A percentile compares a stretch with the other conserved stretches of the same genome.
Evolutionary conservation across 2,113 vertebrate species (phyloP).

Genomic region (Aldabrachelys gigantea): DNA sequence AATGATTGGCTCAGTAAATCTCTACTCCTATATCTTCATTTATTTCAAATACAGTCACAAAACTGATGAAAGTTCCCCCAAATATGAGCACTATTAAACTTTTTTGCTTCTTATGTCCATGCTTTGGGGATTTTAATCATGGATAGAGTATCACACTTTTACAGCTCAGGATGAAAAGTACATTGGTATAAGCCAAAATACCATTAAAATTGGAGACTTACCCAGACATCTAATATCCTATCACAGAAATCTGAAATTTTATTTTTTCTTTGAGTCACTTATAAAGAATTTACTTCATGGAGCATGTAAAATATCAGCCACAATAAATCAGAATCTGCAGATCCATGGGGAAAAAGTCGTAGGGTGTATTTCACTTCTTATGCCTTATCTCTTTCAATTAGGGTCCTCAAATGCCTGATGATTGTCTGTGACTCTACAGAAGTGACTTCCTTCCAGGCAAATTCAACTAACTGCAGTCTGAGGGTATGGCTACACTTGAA

Average conservation of each 20-base stretch:
- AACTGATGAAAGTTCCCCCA: background rate
- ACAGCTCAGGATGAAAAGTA: background rate
- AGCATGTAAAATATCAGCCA: background rate
- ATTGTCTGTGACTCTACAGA: background rate
- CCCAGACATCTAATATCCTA: constrained; percentile 31
- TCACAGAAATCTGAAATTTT: constrained; percentile 16
- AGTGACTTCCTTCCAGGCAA: background rate
- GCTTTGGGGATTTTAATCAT: background rate
- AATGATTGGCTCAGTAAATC: constrained; percentile 5
- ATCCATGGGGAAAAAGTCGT: background rate
- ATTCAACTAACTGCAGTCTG: fast-evolving
- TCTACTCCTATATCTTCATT: constrained; percentile 8
- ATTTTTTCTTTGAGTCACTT: constrained; percentile 28
- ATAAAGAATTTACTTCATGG: constrained; percentile 17
- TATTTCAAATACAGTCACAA: constrained; percentile 40
- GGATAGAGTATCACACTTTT: constrained; percentile 6
- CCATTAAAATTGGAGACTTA: constrained; percentile 16
- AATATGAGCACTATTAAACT: background rate
- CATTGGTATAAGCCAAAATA: background rate
- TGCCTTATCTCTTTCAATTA: background rate
- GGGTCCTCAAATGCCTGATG: background rate
- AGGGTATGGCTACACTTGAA: too few species aligned
- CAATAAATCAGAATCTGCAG: background rate
- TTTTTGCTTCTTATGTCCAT: background rate
- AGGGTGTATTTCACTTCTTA: background rate